Evolutionary conservation across 2,888 invertebrate genomes (phyloP).

Genomic region (Drosophila tanythrix): DNA sequence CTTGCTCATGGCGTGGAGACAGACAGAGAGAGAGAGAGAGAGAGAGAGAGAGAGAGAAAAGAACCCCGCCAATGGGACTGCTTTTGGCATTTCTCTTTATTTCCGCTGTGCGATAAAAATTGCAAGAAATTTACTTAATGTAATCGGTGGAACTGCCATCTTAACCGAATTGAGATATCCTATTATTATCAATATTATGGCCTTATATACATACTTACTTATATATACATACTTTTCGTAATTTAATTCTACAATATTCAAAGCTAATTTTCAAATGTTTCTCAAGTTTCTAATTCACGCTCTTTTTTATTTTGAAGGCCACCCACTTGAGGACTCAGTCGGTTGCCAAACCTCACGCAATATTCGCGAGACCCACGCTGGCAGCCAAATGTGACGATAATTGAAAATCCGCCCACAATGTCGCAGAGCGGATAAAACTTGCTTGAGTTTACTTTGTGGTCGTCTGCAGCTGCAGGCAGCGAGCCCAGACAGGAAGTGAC

Average conservation of each 20-base stretch:
- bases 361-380: neutral
- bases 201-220: neutral
- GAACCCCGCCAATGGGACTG: conserved; percentile 15
- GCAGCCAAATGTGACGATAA: conserved; percentile 41
- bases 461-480: conserved; percentile 13
- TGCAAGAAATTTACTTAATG: conserved; percentile 45
- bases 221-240: neutral
- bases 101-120: conserved; percentile 59
- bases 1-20: neutral
- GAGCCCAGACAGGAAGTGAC: conserved; percentile 35
- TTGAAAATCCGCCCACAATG: conserved; percentile 51
- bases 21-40: neutral
- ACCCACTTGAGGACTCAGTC: neutral
- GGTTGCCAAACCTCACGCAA: conserved; percentile 1
- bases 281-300: neutral
- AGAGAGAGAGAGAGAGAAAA: neutral
- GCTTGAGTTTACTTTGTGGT: conserved; percentile 23
- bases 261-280: neutral
- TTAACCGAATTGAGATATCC: conserved; percentile 5
- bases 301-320: neutral
- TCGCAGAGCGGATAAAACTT: conserved; percentile 39
- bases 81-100: conserved; percentile 53
- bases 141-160: neutral
- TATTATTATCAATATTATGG: too few species aligned
- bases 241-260: neutral